Conservation (phyloP, 30 jellyfish, hydroid and myxozoan genomes). For the Catostylus mosaicus region DNA sequence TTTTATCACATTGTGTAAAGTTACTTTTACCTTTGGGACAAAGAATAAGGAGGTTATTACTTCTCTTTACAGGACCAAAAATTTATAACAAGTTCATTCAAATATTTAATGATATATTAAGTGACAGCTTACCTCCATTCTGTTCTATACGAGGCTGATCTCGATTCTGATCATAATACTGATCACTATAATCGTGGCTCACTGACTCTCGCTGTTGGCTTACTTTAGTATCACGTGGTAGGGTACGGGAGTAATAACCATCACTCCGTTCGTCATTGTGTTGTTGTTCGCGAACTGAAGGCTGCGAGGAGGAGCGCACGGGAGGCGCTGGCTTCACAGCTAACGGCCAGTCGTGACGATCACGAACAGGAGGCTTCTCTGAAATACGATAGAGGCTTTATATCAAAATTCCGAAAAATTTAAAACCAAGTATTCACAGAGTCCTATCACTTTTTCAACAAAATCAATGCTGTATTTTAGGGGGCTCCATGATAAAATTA, state of each 20-base stretch:
- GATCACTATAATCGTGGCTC: conserved; percentile 1
- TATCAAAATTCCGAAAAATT: neutral
- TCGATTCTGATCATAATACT: conserved; percentile 4
- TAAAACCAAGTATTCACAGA: neutral
- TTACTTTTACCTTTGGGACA: too few relatives aligned
- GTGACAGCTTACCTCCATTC: neutral
- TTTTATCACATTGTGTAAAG: too few relatives aligned
- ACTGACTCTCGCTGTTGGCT: conserved; percentile 23
- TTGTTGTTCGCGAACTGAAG: conserved; percentile 45
- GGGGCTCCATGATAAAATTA: neutral
- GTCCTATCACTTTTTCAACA: neutral
- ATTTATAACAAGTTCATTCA: too few relatives aligned
- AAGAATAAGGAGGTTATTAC: too few relatives aligned
- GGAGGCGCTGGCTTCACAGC: conserved; percentile 70
- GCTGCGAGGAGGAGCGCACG: conserved; percentile 68
- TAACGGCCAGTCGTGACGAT: conserved; percentile 39
- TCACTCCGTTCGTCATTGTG: conserved; percentile 15
- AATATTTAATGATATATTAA: neutral
- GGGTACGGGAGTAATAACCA: conserved; percentile 49
- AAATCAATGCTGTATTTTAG: neutral
- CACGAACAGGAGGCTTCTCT: conserved; percentile 32
- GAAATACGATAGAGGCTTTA: neutral
- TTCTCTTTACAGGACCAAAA: too few relatives aligned
- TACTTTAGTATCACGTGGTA: conserved; percentile 59
- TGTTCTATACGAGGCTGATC: conserved; percentile 32